Evolutionary conservation across 2,113 vertebrate species (phyloP).

Genomic region (Leucosticte australis): DNA sequence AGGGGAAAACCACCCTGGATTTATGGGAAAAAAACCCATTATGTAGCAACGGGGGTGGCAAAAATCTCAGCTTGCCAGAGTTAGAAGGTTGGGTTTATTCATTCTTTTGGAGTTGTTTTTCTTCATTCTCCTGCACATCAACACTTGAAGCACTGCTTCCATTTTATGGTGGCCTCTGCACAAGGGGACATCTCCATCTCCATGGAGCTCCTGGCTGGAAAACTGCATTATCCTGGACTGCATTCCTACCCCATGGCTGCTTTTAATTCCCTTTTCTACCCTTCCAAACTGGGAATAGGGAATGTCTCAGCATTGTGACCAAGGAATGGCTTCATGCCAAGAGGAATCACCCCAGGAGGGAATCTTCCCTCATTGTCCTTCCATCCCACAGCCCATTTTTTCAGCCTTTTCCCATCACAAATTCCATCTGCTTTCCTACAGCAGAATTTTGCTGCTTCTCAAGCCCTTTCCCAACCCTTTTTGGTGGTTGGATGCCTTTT

Average conservation of each 20-base stretch:
- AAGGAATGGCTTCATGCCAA: not conserved
- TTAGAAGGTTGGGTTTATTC: not conserved
- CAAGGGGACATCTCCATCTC: accelerated
- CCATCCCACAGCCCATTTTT: not conserved
- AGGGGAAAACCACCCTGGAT: not conserved
- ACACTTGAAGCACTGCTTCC: not conserved
- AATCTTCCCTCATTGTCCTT: not conserved
- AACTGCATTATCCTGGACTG: not conserved
- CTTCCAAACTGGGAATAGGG: not conserved
- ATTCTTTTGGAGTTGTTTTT: not conserved
- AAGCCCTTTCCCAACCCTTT: not conserved
- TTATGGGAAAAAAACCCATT: accelerated
- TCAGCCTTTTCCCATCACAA: not conserved
- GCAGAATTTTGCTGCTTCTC: accelerated
- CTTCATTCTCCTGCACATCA: not conserved
- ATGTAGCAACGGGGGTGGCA: not conserved
- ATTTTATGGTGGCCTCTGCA: not conserved
- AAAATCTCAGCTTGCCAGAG: not conserved
- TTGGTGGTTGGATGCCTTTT: not conserved
- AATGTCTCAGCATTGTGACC: accelerated
- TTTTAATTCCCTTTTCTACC: not conserved
- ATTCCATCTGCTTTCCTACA: not conserved
- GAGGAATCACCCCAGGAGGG: not conserved
- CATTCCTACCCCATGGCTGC: not conserved
- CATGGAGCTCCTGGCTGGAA: not conserved